Base-by-base conservation (phyloP, 2,113 vertebrate genomes). In the Leucopsar rothschildi region DNA sequence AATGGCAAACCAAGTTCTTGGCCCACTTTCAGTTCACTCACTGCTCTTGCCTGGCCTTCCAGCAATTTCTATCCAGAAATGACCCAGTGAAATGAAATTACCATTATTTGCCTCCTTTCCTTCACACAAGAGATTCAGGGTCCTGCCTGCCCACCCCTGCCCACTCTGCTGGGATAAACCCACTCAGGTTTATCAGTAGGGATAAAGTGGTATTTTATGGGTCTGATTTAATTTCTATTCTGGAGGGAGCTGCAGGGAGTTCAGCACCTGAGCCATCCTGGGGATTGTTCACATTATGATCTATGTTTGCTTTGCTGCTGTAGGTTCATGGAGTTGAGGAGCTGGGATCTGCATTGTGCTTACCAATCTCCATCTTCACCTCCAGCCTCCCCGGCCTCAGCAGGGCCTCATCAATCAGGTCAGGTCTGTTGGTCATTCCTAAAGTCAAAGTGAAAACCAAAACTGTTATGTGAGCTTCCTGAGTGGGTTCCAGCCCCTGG, bases 301-400 rank as follows among this genome's bases (percentile, higher is more conserved):
- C 23, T 5, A 7, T 0, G 5, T n/a, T 55, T 82, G 49, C 35
- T 75, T 42, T 90, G 27, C 25, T 76, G 16, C 11, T 59, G 6
- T 24, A 56, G 71, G 55, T 23, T 22, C 57, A 73, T 1, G 69
- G 42, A 92, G 77, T 4, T 42, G 3, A 52, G 10, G 37, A 12
- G 11, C 2, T 15, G 47, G 12, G 8, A 17, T 2, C 18, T 12
- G 27, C 40, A 72, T 52, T 17, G 33, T 65, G 52, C 98, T 98
- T 97, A 99, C 99, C 99, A 9, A 99, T 99, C 98, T 99, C 99
- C 99, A 99, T 99, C 93, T 99, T 99, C 94, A 99, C 99, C 97
- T 99, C 99, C 97, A 99, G 90, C 72, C 99, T 98, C 65, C 99
- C 99, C 0, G 99, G 99, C 96, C 99, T 98, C 97, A 99, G 93